Conservation (phyloP, 2,113 vertebrate genomes). For the Pogona vitticeps region DNA sequence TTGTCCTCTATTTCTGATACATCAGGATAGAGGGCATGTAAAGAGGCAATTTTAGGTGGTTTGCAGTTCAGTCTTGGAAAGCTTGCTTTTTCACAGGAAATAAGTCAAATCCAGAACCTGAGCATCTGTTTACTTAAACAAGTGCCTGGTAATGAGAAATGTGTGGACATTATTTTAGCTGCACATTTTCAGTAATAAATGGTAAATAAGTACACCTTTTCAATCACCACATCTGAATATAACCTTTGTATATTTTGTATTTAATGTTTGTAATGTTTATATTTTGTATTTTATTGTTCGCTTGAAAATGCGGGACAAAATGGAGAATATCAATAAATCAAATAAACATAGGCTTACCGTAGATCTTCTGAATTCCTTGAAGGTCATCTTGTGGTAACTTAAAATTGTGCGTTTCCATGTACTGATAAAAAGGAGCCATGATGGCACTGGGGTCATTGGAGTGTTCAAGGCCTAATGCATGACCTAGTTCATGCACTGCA, state of each 20-base stretch:
- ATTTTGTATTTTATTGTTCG: neutral
- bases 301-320: neutral
- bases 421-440: slow-evolving; percentile 99
- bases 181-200: neutral
- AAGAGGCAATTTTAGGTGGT: neutral
- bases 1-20: neutral
- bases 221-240: neutral
- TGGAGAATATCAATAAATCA: neutral
- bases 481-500: slow-evolving; percentile 95
- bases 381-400: slow-evolving; percentile 96
- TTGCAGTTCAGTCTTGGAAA: neutral
- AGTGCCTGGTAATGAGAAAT: neutral
- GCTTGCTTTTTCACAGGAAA: neutral
- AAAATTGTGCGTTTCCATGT: slow-evolving; percentile 99
- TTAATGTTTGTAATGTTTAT: neutral
- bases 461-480: slow-evolving; percentile 93
- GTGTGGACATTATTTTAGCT: neutral
- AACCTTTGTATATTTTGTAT: neutral
- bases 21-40: neutral
- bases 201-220: neutral
- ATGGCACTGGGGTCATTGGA: slow-evolving; percentile 97
- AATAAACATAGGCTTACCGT: slow-evolving; percentile 78
- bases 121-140: neutral
- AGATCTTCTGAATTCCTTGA: slow-evolving; percentile 98
- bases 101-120: neutral